Percentiles rank a stretch among this genome's conserved stretches.
These are phyloP conservation scores for Nerophis lumbriciformis DNA, from an alignment of 2,113 vertebrate species.

Conservation along the genomic window DNA sequence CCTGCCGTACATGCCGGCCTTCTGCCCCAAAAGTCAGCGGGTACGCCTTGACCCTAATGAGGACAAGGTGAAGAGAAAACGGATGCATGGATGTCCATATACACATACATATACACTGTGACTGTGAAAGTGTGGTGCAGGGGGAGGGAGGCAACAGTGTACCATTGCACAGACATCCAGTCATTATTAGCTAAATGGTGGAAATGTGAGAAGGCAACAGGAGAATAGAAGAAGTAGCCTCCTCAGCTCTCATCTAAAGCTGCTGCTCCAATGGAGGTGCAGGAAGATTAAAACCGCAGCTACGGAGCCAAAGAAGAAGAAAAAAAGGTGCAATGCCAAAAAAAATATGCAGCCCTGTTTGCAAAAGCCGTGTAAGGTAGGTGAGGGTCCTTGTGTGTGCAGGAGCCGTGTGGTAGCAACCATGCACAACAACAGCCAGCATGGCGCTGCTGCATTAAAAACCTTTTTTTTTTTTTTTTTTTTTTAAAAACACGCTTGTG, in stretches of 20 bases:
- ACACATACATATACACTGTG: too few species aligned
- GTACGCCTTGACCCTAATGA: too few species aligned
- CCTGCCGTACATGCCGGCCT: too few species aligned
- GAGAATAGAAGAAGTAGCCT: conserved; percentile 5
- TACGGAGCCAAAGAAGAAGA: conserved; percentile 3
- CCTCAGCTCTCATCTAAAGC: conserved; percentile 16
- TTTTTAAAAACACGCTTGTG: too few species aligned
- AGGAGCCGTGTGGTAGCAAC: neutral
- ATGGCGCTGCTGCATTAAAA: neutral
- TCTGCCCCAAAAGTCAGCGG: too few species aligned
- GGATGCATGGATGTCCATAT: too few species aligned
- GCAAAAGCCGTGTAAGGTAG: neutral
- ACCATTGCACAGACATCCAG: conserved; percentile 19
- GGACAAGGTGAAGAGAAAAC: too few species aligned
- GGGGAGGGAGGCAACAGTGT: neutral
- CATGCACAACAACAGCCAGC: conserved; percentile 11
- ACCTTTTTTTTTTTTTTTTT: too few species aligned
- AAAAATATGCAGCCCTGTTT: conserved; percentile 14
- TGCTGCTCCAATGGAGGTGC: conserved; percentile 1
- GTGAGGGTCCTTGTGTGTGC: too few species aligned
- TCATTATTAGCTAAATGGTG: conserved; percentile 16
- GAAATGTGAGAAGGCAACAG: conserved; percentile 26
- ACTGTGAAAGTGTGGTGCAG: conserved; percentile 11
- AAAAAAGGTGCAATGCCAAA: neutral
- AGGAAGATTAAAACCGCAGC: conserved; percentile 15